These are phyloP conservation scores for Ennomos erosarius DNA, from an alignment of 2,888 invertebrate genomes.

Conservation along the genomic window DNA sequence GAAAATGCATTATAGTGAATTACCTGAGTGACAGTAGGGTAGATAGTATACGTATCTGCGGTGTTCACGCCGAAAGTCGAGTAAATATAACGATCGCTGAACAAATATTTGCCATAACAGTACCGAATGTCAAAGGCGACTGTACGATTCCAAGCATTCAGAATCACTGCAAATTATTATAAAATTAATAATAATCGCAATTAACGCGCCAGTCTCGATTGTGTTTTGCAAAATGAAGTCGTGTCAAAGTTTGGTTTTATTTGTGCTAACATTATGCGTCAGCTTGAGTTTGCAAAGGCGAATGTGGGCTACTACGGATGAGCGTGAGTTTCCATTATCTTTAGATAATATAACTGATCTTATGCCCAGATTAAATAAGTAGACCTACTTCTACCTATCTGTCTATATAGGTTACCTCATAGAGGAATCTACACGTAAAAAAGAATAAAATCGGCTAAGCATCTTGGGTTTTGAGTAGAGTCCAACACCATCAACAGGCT, in stretches of 20 bases:
- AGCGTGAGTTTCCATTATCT: constrained; percentile 57
- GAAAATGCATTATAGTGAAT: no score
- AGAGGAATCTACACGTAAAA: no score
- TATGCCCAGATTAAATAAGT: no score
- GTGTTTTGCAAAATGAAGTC: constrained; percentile 30
- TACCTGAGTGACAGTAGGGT: no score
- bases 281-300: constrained; percentile 19
- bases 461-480: no score
- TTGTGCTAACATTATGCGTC: constrained; percentile 40
- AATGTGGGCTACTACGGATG: constrained; percentile 66
- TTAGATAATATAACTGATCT: no score
- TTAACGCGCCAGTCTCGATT: constrained; percentile 13
- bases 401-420: background rate
- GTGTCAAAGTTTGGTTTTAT: constrained; percentile 18
- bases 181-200: constrained; percentile 5
- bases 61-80: constrained; percentile 13
- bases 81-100: constrained; percentile 39
- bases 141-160: constrained; percentile 38
- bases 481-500: no score
- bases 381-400: background rate
- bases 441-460: no score
- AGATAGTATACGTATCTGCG: constrained; percentile 7
- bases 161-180: constrained; percentile 9
- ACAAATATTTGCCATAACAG: constrained; percentile 41
- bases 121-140: constrained; percentile 45